Percentiles rank a stretch among this genome's conserved stretches.
These are phyloP conservation scores for Bubo scandiacus DNA, from an alignment of 2,113 vertebrate species.

Conservation along the genomic window DNA sequence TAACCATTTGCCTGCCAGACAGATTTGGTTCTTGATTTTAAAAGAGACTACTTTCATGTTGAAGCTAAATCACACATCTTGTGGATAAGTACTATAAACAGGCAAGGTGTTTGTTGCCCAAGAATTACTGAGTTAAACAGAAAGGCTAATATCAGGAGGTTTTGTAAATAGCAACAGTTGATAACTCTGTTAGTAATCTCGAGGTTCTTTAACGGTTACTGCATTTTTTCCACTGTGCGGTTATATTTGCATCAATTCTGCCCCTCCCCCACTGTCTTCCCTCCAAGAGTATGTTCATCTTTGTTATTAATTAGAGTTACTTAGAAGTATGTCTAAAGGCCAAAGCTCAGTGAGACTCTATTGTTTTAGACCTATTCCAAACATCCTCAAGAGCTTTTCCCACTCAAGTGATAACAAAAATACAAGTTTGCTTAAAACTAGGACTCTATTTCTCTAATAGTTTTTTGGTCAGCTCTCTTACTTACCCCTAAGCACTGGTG, in stretches of 20 bases:
- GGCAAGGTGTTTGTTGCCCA: background rate
- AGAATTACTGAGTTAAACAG: background rate
- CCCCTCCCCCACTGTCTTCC: background rate
- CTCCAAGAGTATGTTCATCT: background rate
- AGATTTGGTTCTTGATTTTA: background rate
- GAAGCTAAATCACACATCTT: background rate
- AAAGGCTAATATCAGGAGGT: background rate
- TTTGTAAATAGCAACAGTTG: background rate
- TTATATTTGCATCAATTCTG: background rate
- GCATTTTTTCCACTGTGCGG: background rate
- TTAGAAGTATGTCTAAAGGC: background rate
- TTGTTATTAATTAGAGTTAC: background rate
- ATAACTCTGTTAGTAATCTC: background rate
- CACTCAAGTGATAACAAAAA: background rate
- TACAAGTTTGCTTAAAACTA: background rate
- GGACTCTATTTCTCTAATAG: background rate
- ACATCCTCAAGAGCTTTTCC: background rate
- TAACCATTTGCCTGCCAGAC: conserved; percentile 1
- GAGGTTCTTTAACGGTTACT: background rate
- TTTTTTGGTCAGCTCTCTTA: background rate
- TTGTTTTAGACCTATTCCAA: background rate
- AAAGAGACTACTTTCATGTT: background rate
- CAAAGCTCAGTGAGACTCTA: background rate
- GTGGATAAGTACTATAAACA: background rate
- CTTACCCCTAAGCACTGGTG: background rate